Evolutionary conservation across 1,140 invertebrate genomes (phyloP), one percentile per base, ranked within the genome.

Genomic region (Drosophila willistoni): DNA sequence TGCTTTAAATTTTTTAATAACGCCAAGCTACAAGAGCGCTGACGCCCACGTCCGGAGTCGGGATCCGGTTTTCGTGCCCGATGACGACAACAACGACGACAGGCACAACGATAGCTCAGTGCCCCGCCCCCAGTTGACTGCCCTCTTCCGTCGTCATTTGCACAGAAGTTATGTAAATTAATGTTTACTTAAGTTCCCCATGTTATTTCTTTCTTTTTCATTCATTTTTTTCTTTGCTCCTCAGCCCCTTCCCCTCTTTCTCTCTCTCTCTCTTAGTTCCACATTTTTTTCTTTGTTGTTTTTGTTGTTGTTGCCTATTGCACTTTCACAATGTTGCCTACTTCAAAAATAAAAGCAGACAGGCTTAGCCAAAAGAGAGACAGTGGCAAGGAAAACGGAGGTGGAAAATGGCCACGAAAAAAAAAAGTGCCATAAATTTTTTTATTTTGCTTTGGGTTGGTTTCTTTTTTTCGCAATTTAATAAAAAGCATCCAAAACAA

Each of bases 1-100:
- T 91, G 90, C 90, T 91, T 90, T 87, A 91, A 91, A 87, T 91
- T 91, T 91, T 91, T 91, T 91, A 91, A 91, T 91, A 91, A 85
- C 82, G 72, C 83, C 73, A 68, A 69, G 83, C 77, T 85, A 89
- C 83, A 87, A 89, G 83, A 83, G 84, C 84, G 70, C 85, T 89
- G 84, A 89, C 84, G 84, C 79, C 84, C 77, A 82, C 77, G 84
- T 87, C 84, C 80, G 84, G 80, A 74, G 55, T 25, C 56, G 71
- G 80, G 77, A 84, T 84, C 84, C 83, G 83, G 83, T 68, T 79
- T 79, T 73, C 75, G 79, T 81, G 79, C 79, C 69, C 72, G 65
- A 56, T 71, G 73, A 74, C 51, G 64, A 71, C 70, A 39, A 61
- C 62, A 44, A 56, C 44, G 44, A 51, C 44, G 17, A 51, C 44